Evolutionary conservation across 2,113 vertebrate species (phyloP), one percentile per base, ranked within the genome.

Genomic region (Cromileptes altivelis): DNA sequence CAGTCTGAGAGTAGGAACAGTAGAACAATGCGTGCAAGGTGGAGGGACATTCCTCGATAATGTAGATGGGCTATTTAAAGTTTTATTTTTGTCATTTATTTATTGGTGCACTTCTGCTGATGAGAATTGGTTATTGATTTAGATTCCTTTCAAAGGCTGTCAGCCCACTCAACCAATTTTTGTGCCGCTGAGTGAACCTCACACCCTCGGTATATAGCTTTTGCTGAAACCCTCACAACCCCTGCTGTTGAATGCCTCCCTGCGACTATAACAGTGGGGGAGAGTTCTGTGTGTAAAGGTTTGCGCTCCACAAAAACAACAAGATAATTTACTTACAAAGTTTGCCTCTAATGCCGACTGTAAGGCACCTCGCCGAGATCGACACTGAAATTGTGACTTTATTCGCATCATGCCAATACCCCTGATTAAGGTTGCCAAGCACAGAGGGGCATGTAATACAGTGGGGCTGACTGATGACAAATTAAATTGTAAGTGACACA

Each of bases 101-200:
- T 70, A 25, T 67, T 52, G 1, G 4, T 69, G 37, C 18, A 64
- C 76, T 49, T 6, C 13, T 42, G 68, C 67, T 83, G 80, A 92
- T 69, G 80, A 86, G 74, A 83, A 83, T 58, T 74, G 78, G 50
- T 85, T 91, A 91, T 88, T 85, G 78, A 92, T 92, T 86, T 89
- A 70, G 60, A 61, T 65, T 88, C 45, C 57, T 81, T 62, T 91
- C 74, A 75, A 77, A 75, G 27, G 58, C 77, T 78, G 80, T 89
- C 91, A 74, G 37, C 78, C 63, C 80, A 87, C 78, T 85, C 84
- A 82, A 82, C 78, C 75, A 73, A 17, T 83, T 83, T 53, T 69
- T 71, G 55, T 86, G 83, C 53, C 69, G 40, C 75, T 78, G 64
- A 80, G 68, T 47, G 76, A 86, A 80, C 67, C 55, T 45, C 60